These are phyloP conservation scores for Clarias batrachus DNA, from an alignment of 2,113 vertebrate species.

Conservation along the genomic window DNA sequence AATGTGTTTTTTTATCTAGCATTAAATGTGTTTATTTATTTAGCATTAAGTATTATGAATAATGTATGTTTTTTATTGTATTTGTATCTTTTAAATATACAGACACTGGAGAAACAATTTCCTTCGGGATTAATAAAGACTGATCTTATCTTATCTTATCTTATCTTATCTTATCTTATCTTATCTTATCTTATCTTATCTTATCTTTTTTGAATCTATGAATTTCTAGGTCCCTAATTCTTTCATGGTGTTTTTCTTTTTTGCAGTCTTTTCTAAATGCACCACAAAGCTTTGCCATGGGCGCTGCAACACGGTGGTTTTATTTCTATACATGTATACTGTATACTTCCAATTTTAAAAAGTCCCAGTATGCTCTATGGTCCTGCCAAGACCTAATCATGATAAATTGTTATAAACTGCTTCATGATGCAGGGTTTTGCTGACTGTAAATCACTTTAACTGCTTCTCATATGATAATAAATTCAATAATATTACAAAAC, in stretches of 20 bases:
- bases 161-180: too few relatives aligned
- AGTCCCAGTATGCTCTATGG: neutral
- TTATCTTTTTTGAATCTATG: neutral
- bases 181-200: too few relatives aligned
- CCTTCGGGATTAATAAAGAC: too few relatives aligned
- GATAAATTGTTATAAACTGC: neutral
- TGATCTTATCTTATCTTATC: too few relatives aligned
- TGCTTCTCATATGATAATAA: neutral
- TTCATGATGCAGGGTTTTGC: neutral
- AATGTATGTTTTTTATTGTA: too few relatives aligned
- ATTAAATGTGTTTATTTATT: too few relatives aligned
- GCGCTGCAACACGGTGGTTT: neutral
- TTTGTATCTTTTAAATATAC: too few relatives aligned
- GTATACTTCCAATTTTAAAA: neutral
- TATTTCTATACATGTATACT: neutral
- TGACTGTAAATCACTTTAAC: neutral
- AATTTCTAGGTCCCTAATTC: neutral
- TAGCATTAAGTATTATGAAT: too few relatives aligned
- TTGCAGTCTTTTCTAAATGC: neutral
- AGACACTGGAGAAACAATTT: too few relatives aligned
- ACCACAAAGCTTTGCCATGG: neutral
- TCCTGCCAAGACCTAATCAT: neutral
- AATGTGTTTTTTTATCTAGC: too few relatives aligned
- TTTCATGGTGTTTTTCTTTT: too few relatives aligned
- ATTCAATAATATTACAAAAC: neutral